Percentiles rank a stretch among this genome's conserved stretches.
Evolutionary conservation across 2,113 vertebrate genomes (phyloP).

Genomic region (Trichomycterus rosablanca): DNA sequence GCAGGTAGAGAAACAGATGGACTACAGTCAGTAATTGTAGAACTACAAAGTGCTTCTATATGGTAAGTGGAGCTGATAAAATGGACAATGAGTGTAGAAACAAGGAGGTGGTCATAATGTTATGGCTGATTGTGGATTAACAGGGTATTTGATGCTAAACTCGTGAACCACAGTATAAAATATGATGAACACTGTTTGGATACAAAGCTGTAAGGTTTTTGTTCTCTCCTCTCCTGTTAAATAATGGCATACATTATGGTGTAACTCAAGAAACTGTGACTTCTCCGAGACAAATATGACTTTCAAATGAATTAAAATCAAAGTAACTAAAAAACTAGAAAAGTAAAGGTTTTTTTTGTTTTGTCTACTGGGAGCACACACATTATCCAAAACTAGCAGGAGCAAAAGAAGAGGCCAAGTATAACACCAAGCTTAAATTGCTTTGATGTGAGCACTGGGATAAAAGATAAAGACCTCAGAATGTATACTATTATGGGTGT

Average conservation of each 20-base stretch:
- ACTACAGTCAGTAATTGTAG: no score
- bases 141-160: no score
- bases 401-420: conserved; percentile 18
- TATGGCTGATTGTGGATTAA: no score
- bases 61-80: no score
- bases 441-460: conserved; percentile 13
- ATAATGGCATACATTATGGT: not conserved
- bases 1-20: no score
- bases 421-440: conserved; percentile 24
- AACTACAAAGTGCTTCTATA: no score
- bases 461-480: not conserved
- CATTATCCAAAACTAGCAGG: conserved; percentile 29
- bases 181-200: not conserved
- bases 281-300: conserved; percentile 4
- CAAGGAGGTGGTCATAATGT: no score
- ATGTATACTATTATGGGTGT: no score
- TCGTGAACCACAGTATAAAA: no score
- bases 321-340: conserved; percentile 12
- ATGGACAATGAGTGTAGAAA: no score
- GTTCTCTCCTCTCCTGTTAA: not conserved
- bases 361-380: conserved; percentile 34
- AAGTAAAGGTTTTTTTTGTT: no score
- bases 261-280: conserved; percentile 11
- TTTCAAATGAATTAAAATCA: conserved; percentile 31
- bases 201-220: not conserved